Conservation (phyloP, 2,797 vertebrate genomes). For the Clarias platycephalus region DNA sequence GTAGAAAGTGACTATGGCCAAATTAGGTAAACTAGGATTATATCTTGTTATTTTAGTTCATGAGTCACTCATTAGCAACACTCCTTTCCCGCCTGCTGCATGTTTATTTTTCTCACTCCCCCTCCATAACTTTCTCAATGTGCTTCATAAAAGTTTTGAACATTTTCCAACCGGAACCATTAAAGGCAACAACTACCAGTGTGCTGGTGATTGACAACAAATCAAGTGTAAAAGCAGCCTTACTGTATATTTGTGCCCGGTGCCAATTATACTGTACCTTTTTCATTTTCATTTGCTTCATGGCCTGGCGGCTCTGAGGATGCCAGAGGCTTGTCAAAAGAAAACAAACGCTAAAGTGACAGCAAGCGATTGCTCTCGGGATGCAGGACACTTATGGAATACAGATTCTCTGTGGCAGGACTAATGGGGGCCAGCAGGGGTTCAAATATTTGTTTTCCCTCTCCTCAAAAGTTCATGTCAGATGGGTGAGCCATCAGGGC, state of each 20-base stretch:
- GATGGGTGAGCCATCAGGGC: slow-evolving; percentile 71
- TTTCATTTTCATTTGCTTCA: not conserved
- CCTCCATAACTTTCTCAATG: not conserved
- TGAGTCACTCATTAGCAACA: not conserved
- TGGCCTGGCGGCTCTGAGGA: not conserved
- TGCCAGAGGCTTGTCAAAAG: not conserved
- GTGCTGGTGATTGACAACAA: not conserved
- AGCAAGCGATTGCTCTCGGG: slow-evolving; percentile 5
- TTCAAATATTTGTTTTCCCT: slow-evolving; percentile 83
- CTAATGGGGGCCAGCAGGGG: slow-evolving; percentile 66
- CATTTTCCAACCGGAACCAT: not conserved
- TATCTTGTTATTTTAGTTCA: not conserved
- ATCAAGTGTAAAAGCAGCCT: not conserved
- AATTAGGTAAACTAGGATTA: not conserved
- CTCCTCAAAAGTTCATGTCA: slow-evolving; percentile 78
- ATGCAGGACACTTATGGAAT: slow-evolving; percentile 39
- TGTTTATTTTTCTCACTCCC: not conserved
- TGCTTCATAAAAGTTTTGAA: not conserved
- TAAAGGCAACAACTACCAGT: not conserved
- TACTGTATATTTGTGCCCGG: not conserved
- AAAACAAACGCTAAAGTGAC: slow-evolving; percentile 18
- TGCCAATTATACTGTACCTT: not conserved
- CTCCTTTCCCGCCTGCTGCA: not conserved
- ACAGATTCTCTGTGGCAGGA: slow-evolving; percentile 72
- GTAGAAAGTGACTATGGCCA: not conserved